Evolutionary conservation across 35 echinoderm and acorn worm species (phyloP), one percentile per base, ranked within the genome.

Genomic region (Diadema setosum): DNA sequence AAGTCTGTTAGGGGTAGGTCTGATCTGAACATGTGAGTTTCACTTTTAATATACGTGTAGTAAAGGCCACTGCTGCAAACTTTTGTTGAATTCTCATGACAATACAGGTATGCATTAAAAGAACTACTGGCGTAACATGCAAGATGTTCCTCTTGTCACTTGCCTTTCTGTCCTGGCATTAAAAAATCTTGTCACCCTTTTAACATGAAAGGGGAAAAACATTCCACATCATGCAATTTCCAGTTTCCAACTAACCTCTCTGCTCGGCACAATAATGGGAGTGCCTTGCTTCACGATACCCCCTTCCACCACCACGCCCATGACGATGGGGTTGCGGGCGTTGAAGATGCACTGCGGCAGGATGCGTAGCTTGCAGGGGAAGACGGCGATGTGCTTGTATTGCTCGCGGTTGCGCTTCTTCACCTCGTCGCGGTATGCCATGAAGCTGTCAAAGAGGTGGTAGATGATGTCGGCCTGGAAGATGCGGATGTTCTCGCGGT

Each of bases 391-490:
- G 80, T 99, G 92, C 39, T 99, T 99, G 56, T 91, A 89, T 75
- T 95, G 91, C 35, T 99, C 90, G 42, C 93, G 41, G 30, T 87
- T 94, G 31, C 86, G 89, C 26, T 83, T 85, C 65, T 89, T 88
- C 18, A 90, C 30, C 27, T 99, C 93, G 14, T 89, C 93, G 49
- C 74, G 80, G 83, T 95, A 84, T 23, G 70, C 84, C 85, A 90
- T 94, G 86, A 99, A 99, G 32, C 78, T 89, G 67, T 94, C 93
- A 69, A 99, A 99, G 48, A 99, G 87, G 58, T 98, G 96, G 82
- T 98, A 98, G 75, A 98, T 98, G 58, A 98, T 98, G 75, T 94
- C 93, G 9, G 96, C 96, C 74, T 94, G 92, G 93, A 99, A 99
- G 63, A 99, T 86, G 32, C 90, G 89, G 85, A 99, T 94, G 57